Conservation (phyloP, 2,797 vertebrate genomes). For the Salarias fasciatus region DNA sequence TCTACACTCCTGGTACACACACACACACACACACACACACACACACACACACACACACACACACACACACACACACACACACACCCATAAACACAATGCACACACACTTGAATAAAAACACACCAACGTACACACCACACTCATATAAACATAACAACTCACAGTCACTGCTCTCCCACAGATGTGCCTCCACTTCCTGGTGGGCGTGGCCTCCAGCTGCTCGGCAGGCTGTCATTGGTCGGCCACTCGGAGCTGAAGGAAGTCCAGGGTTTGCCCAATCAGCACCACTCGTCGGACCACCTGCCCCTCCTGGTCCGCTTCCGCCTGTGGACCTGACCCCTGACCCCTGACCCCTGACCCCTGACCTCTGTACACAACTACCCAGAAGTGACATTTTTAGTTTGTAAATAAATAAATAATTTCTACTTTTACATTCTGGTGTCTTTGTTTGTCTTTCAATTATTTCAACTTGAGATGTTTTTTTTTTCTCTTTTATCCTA, state of each 20-base stretch:
- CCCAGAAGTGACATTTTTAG: no score
- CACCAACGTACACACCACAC: no score
- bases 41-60: constrained; percentile 7
- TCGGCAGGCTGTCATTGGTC: constrained; percentile 89
- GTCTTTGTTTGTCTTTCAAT: no score
- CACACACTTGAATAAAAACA: constrained; percentile 15
- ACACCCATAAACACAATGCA: no score
- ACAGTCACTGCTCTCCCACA: neutral
- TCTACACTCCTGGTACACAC: constrained; percentile 89
- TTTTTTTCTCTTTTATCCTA: no score
- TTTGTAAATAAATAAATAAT: no score
- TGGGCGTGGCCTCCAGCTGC: constrained; percentile 86
- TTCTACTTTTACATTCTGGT: no score
- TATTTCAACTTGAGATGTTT: no score
- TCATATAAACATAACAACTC: no score
- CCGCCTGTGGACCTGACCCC: constrained; percentile 66
- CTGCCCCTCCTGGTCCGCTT: constrained; percentile 91
- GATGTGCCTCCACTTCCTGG: constrained; percentile 18
- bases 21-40: constrained; percentile 13
- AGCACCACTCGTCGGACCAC: constrained; percentile 92
- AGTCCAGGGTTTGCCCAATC: constrained; percentile 90
- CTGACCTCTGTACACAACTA: no score
- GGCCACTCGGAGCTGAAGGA: constrained; percentile 87
- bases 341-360: no score
- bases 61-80: no score